phyloP scores from a whole-genome alignment of 2,888 invertebrate species.

The Argyresthia goedartella region DNA sequence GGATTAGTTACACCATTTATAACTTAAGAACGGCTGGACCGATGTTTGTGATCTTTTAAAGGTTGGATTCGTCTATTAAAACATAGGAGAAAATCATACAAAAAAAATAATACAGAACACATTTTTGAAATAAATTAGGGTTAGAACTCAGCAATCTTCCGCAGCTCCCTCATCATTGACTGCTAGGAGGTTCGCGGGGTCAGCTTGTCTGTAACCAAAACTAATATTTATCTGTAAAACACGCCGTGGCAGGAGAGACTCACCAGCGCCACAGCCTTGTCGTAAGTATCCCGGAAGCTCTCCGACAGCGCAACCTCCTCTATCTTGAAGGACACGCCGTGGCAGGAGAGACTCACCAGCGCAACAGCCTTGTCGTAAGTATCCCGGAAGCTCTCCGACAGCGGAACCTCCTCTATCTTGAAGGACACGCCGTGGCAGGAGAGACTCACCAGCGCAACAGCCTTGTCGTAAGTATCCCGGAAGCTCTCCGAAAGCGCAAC shows the following conservation, averaged over 20 bases:
- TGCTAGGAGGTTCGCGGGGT: no score
- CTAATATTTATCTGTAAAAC: constrained; percentile 84
- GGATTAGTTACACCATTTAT: no score
- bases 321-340: constrained; percentile 97
- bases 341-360: constrained; percentile 87
- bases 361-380: constrained; percentile 95
- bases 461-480: constrained; percentile 91
- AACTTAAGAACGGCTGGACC: no score
- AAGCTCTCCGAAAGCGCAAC: constrained; percentile 91
- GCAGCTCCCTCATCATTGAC: no score
- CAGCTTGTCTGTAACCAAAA: no score
- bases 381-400: constrained; percentile 87
- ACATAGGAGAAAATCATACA: no score
- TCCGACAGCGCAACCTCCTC: constrained; percentile 93
- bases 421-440: constrained; percentile 98
- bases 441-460: constrained; percentile 82
- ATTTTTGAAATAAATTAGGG: no score
- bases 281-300: constrained; percentile 91
- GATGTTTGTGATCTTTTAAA: no score
- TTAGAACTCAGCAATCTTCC: no score
- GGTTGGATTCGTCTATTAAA: no score
- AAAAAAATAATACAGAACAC: no score
- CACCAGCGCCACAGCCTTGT: constrained; percentile 90
- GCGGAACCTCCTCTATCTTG: constrained; percentile 95
- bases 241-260: constrained; percentile 97